Evolutionary conservation across 1,140 invertebrate genomes (phyloP).

Genomic region (Cyclargus thomasi): DNA sequence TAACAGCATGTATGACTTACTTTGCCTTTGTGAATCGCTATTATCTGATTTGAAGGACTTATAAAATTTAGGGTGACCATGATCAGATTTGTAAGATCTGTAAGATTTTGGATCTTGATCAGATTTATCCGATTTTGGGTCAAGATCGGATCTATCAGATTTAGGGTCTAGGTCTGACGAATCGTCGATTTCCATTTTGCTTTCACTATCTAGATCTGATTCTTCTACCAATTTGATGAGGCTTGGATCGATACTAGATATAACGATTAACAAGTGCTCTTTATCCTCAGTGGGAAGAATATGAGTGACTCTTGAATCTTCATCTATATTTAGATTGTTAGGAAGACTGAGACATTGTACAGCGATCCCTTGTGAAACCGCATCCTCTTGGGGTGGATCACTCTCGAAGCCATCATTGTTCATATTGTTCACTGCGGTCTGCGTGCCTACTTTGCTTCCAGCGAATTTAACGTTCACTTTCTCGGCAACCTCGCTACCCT

Average conservation of each 20-base stretch:
- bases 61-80: background rate
- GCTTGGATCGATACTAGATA: constrained; percentile 67
- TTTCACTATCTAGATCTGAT: constrained; percentile 47
- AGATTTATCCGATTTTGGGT: background rate
- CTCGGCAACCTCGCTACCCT: constrained; percentile 52
- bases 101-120: background rate
- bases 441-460: constrained; percentile 51
- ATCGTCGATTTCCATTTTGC: constrained; percentile 62
- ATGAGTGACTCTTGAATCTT: constrained; percentile 76
- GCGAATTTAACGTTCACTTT: constrained; percentile 53
- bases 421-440: constrained; percentile 47
- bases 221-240: constrained; percentile 46
- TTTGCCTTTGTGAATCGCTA: constrained; percentile 9
- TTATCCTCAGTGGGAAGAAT: constrained; percentile 80
- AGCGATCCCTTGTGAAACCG: constrained; percentile 54
- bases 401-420: constrained; percentile 68
- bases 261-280: constrained; percentile 78
- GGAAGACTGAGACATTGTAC: constrained; percentile 76
- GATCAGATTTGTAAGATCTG: background rate
- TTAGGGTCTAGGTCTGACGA: constrained; percentile 35
- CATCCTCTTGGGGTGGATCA: constrained; percentile 57
- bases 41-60: background rate
- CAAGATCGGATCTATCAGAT: constrained; percentile 38
- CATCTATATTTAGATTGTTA: constrained; percentile 55
- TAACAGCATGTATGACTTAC: constrained; percentile 56